Percentiles rank a stretch among this genome's conserved stretches.
phyloP scores from a whole-genome alignment of 2,113 vertebrate genomes.

The Psittacula cyanocephala region DNA sequence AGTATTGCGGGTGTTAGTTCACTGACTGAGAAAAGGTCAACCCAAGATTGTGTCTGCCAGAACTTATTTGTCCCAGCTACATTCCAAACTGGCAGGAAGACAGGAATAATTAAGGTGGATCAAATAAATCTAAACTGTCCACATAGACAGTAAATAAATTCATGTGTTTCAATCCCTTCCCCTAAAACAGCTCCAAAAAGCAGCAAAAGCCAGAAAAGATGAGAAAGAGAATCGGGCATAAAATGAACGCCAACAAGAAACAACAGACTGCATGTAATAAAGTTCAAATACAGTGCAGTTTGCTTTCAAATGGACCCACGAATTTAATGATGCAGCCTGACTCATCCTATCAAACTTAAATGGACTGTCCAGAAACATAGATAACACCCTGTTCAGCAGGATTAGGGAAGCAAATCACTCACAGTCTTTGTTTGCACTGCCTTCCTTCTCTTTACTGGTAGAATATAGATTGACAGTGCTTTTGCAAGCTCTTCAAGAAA shows the following conservation, averaged over 20 bases:
- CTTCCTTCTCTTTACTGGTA: background rate
- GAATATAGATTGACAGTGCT: background rate
- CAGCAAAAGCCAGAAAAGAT: background rate
- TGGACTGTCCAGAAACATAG: background rate
- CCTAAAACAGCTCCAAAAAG: background rate
- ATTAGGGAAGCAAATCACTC: background rate
- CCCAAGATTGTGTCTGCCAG: background rate
- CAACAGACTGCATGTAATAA: background rate
- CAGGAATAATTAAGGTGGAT: background rate
- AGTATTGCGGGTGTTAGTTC: background rate
- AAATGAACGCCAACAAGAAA: constrained; percentile 13
- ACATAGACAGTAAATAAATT: background rate
- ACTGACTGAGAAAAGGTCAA: background rate
- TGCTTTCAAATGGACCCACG: background rate
- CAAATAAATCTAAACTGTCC: background rate
- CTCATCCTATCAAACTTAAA: background rate
- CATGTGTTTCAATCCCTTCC: background rate
- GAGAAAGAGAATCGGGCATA: background rate
- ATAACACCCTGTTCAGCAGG: background rate
- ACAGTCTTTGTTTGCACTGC: background rate
- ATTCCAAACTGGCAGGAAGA: background rate
- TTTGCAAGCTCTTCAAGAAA: background rate
- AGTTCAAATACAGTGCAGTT: background rate
- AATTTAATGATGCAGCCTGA: background rate
- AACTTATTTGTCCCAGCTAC: background rate